Evolutionary conservation across 2,888 invertebrate genomes (phyloP).

Genomic region (Hymenopus coronatus): DNA sequence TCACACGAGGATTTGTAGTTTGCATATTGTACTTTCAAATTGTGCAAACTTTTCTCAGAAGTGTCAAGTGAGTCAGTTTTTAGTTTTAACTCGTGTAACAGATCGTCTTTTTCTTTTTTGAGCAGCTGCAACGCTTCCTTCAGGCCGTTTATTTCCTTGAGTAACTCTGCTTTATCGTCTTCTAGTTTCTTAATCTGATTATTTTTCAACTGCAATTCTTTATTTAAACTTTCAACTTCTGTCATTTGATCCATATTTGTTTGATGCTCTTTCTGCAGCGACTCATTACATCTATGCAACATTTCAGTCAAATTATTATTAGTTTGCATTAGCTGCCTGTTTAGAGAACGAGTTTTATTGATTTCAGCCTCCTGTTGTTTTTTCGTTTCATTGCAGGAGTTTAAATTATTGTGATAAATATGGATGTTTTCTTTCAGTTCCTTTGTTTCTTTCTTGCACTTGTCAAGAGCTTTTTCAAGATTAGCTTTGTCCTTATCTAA

Average conservation of each 20-base stretch:
- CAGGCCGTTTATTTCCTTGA: neutral
- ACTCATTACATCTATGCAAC: neutral
- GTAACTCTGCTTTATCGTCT: neutral
- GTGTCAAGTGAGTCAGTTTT: too few species aligned
- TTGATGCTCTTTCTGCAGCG: neutral
- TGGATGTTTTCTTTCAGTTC: fast-evolving
- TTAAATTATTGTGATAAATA: neutral
- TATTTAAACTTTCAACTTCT: neutral
- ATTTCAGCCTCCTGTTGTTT: neutral
- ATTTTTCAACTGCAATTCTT: neutral
- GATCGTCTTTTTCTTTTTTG: neutral
- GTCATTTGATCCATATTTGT: neutral
- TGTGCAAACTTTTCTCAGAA: too few species aligned
- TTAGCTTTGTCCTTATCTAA: neutral
- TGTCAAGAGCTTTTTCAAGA: neutral
- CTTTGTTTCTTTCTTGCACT: neutral
- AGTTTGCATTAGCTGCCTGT: neutral
- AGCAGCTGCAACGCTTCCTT: neutral
- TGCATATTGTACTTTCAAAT: too few species aligned
- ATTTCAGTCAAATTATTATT: neutral
- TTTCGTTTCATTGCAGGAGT: neutral
- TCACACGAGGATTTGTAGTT: too few species aligned
- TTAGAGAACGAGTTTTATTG: neutral
- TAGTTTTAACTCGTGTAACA: neutral
- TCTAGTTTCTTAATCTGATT: neutral